phyloP scores from a whole-genome alignment of 1,140 invertebrate genomes.

The Bombus difficillimus region DNA sequence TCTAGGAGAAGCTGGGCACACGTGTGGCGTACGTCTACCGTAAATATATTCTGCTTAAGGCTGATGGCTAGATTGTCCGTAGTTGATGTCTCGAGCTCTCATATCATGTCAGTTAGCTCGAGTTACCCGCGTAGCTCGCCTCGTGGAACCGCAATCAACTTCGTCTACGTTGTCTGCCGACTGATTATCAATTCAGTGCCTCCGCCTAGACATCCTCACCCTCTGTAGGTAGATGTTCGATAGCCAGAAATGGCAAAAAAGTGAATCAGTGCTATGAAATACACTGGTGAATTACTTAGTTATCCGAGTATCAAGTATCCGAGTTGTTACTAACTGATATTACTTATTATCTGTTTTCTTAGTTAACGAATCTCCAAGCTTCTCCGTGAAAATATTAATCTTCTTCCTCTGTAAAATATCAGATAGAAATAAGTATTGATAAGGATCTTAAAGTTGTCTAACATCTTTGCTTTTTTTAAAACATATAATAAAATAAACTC shows the following conservation, averaged over 20 bases:
- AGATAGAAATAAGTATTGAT: not conserved
- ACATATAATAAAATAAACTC: not conserved
- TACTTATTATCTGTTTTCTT: not conserved
- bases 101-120: conserved; percentile 63
- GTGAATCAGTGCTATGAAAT: not conserved
- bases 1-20: not conserved
- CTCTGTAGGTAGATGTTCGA: not conserved
- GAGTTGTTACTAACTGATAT: not conserved
- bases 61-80: conserved; percentile 70
- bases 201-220: conserved; percentile 9
- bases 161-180: conserved; percentile 37
- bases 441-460: not conserved
- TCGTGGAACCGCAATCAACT: conserved; percentile 32
- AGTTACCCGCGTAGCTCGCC: conserved; percentile 32
- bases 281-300: not conserved
- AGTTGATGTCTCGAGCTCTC: conserved; percentile 60
- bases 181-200: conserved; percentile 54
- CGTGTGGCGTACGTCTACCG: conserved; percentile 16
- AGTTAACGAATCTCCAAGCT: too few relatives aligned
- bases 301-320: too few relatives aligned
- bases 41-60: conserved; percentile 72
- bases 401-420: not conserved
- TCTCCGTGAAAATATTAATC: not conserved
- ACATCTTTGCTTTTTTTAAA: not conserved
- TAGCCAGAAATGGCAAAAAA: conserved; percentile 1